Evolutionary conservation across 2,888 invertebrate species (phyloP).

Genomic region (Perdita meconis): DNA sequence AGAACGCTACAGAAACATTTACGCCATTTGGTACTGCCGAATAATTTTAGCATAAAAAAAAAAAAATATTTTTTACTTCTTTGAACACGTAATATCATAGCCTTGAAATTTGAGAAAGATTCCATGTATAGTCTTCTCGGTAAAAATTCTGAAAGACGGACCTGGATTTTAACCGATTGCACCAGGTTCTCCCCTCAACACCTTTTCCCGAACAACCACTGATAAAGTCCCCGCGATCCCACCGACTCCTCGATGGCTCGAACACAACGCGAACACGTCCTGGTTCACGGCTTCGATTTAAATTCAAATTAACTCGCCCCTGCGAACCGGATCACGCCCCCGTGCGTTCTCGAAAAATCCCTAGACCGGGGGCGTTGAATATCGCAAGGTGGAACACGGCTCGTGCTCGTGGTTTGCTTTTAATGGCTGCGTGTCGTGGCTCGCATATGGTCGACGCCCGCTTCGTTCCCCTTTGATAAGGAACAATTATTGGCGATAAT

Average conservation of each 20-base stretch:
- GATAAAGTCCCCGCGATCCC: not conserved
- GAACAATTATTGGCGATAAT: conserved; percentile 73
- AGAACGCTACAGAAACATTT: too few relatives aligned
- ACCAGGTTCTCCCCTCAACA: too few relatives aligned
- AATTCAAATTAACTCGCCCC: not conserved
- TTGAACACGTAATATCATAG: too few relatives aligned
- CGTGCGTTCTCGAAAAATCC: conserved; percentile 15
- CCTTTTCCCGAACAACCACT: too few relatives aligned
- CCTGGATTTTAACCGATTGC: too few relatives aligned
- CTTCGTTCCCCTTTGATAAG: conserved; percentile 69
- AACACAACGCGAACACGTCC: not conserved
- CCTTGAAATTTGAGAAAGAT: too few relatives aligned
- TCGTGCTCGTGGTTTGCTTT: conserved; percentile 40
- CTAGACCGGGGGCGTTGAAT: not conserved
- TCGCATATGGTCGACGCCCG: conserved; percentile 69
- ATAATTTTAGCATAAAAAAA: too few relatives aligned
- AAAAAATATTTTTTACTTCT: too few relatives aligned
- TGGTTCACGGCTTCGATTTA: not conserved
- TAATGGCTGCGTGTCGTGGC: conserved; percentile 60
- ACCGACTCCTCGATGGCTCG: not conserved
- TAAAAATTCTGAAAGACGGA: too few relatives aligned
- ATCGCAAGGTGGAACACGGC: not conserved
- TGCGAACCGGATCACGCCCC: not conserved
- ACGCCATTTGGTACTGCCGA: too few relatives aligned
- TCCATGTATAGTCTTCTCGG: too few relatives aligned